Percentiles rank a stretch among this genome's conserved stretches.
phyloP scores from a whole-genome alignment of 1,140 invertebrate genomes.

The Hermetia illucens region DNA sequence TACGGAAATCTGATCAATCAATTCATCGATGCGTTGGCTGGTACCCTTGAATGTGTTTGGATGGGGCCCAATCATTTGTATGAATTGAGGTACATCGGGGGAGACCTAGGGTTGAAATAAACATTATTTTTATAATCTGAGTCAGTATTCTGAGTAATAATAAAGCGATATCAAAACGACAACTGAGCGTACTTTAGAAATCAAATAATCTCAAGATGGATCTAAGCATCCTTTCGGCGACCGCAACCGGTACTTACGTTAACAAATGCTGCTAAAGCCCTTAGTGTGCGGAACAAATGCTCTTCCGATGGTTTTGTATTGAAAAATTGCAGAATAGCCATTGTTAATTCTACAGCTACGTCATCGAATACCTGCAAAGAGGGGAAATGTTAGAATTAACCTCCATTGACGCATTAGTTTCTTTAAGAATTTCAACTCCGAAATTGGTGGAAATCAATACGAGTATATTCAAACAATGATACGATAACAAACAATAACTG shows the following conservation, averaged over 20 bases:
- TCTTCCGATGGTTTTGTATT: slow-evolving; percentile 65
- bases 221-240: too few species aligned
- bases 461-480: too few species aligned
- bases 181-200: too few species aligned
- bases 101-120: slow-evolving; percentile 20
- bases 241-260: slow-evolving; percentile 51
- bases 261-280: slow-evolving; percentile 64
- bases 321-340: slow-evolving; percentile 84
- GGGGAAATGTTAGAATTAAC: neutral
- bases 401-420: neutral
- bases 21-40: slow-evolving; percentile 63
- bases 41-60: slow-evolving; percentile 66
- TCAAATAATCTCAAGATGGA: too few species aligned
- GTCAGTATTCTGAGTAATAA: too few species aligned
- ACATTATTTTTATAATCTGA: too few species aligned
- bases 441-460: too few species aligned
- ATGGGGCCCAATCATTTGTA: slow-evolving; percentile 86
- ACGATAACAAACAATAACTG: too few species aligned
- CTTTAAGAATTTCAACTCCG: neutral
- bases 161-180: too few species aligned
- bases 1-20: slow-evolving; percentile 57
- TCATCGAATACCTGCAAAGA: slow-evolving; percentile 75
- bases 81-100: slow-evolving; percentile 72
- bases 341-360: slow-evolving; percentile 78
- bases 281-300: slow-evolving; percentile 60